Evolutionary conservation across 2,888 invertebrate species (phyloP).

Genomic region (Hyles lineata): DNA sequence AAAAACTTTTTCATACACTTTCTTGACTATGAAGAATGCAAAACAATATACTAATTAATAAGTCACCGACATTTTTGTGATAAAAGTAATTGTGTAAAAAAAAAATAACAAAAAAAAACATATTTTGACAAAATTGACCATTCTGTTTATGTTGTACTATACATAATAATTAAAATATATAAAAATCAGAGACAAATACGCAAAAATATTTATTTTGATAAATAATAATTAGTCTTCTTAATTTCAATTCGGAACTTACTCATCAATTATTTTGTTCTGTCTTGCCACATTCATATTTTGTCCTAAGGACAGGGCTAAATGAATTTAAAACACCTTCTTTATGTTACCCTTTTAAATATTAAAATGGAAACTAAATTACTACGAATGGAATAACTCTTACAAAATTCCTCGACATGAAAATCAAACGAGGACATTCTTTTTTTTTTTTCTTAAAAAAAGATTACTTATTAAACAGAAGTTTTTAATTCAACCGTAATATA

Average conservation of each 20-base stretch:
- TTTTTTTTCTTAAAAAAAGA: too few species aligned
- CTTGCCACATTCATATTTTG: too few species aligned
- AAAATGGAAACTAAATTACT: too few species aligned
- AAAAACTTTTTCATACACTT: background rate
- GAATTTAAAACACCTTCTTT: background rate
- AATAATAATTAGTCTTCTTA: background rate
- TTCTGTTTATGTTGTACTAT: too few species aligned
- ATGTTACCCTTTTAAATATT: background rate
- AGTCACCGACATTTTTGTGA: background rate
- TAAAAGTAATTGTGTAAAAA: background rate
- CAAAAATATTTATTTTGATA: background rate
- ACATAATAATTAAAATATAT: background rate
- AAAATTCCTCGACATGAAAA: too few species aligned
- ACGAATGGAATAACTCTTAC: too few species aligned
- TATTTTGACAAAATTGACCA: too few species aligned
- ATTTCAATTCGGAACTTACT: too few species aligned
- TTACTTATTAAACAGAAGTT: background rate
- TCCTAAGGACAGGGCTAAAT: too few species aligned
- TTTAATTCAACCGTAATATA: constrained; percentile 9
- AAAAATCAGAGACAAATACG: background rate
- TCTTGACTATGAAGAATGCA: background rate
- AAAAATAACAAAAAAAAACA: too few species aligned
- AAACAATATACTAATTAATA: background rate
- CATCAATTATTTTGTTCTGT: too few species aligned
- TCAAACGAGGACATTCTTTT: too few species aligned